Evolutionary conservation across 2,888 invertebrate genomes (phyloP).

Genomic region (Iselma pallidipennis): DNA sequence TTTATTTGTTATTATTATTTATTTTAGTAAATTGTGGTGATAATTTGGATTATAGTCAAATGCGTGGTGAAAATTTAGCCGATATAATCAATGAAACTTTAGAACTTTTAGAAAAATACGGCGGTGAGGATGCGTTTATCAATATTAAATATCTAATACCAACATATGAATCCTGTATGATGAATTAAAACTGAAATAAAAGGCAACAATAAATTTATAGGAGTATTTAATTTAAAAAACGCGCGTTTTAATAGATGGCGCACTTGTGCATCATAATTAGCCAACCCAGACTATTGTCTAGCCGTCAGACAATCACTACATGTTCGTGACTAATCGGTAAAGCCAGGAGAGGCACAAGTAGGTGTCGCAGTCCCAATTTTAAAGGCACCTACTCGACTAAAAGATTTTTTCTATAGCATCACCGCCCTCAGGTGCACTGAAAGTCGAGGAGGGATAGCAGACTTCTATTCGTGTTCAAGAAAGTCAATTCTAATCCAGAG

Average conservation of each 20-base stretch:
- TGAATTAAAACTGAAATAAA: slow-evolving; percentile 61
- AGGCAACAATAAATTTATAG: neutral
- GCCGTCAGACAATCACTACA: too few relatives aligned
- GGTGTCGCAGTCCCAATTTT: too few relatives aligned
- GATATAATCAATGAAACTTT: slow-evolving; percentile 93
- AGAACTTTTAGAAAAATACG: slow-evolving; percentile 86
- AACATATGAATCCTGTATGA: slow-evolving; percentile 91
- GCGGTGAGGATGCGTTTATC: slow-evolving; percentile 95
- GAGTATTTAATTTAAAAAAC: neutral
- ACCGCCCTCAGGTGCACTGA: too few relatives aligned
- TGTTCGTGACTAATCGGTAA: too few relatives aligned
- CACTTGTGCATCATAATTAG: too few relatives aligned
- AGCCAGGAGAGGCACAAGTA: too few relatives aligned
- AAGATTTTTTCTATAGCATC: too few relatives aligned
- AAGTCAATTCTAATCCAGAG: too few relatives aligned
- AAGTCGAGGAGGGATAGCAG: too few relatives aligned
- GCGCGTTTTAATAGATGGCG: neutral
- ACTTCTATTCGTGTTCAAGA: too few relatives aligned
- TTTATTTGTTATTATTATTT: slow-evolving; percentile 24
- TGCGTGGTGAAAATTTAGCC: slow-evolving; percentile 83
- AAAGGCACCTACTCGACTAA: too few relatives aligned
- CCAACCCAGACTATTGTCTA: too few relatives aligned
- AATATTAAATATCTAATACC: slow-evolving; percentile 99
- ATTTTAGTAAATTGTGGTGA: slow-evolving; percentile 83
- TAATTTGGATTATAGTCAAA: slow-evolving; percentile 87